phyloP scores from a whole-genome alignment of 2,113 vertebrate genomes.

The Melanocharis versteri region DNA sequence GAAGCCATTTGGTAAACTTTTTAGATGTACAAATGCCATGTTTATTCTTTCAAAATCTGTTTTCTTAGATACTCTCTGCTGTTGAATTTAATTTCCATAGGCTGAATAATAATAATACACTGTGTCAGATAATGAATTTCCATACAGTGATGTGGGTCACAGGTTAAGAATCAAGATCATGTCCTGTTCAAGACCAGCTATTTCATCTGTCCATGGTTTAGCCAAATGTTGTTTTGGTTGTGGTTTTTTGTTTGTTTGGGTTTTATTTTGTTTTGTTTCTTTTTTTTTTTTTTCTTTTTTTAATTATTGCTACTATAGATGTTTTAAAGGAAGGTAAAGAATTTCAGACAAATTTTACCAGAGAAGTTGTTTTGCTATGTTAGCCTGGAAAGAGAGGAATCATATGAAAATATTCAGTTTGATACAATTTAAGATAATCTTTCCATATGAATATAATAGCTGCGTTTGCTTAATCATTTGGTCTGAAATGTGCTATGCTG shows the following conservation, averaged over 20 bases:
- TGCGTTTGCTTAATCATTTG: conserved; percentile 22
- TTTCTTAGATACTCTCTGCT: neutral
- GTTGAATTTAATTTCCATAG: neutral
- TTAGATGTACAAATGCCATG: neutral
- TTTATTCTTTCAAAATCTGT: neutral
- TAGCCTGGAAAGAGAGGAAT: neutral
- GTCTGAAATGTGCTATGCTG: conserved; percentile 9
- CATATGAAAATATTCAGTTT: neutral
- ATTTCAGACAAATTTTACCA: neutral
- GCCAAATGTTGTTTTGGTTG: neutral
- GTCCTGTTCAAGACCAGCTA: neutral
- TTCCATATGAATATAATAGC: neutral
- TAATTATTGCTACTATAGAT: neutral
- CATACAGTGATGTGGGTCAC: neutral
- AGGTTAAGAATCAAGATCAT: neutral
- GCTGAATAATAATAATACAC: neutral
- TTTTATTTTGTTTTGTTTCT: neutral
- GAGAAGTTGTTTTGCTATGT: neutral
- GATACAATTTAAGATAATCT: neutral
- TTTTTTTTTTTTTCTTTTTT: neutral
- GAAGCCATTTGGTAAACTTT: neutral
- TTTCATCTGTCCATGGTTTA: neutral
- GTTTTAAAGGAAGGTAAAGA: conserved; percentile 5
- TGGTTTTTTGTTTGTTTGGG: neutral
- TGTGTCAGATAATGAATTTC: neutral